A percentile compares a stretch with the other conserved stretches of the same genome.
These are phyloP conservation scores for Hyposoter didymator DNA, from an alignment of 2,888 invertebrate genomes.

Conservation along the genomic window DNA sequence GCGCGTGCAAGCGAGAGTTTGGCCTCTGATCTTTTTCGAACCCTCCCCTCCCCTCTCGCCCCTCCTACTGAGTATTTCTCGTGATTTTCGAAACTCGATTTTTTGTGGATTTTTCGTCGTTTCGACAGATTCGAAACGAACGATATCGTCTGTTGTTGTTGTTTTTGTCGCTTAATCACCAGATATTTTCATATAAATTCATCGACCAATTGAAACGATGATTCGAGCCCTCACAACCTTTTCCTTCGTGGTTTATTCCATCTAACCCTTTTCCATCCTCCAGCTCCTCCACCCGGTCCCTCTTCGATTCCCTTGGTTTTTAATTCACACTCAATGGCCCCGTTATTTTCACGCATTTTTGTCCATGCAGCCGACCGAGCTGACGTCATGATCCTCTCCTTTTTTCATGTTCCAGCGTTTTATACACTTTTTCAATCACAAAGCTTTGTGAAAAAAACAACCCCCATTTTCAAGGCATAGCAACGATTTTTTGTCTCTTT, in stretches of 20 bases:
- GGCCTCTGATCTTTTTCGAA: not conserved
- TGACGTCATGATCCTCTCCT: conserved; percentile 23
- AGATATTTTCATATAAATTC: not conserved
- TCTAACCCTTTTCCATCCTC: not conserved
- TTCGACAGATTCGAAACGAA: not conserved
- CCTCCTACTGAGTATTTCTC: not conserved
- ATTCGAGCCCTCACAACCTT: conserved; percentile 3
- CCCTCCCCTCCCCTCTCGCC: not conserved
- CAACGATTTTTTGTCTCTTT: not conserved
- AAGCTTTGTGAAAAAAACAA: conserved; percentile 43
- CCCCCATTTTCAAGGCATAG: conserved; percentile 53
- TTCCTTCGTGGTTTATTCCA: not conserved
- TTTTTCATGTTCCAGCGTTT: not conserved
- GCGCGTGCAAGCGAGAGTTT: conserved; percentile 20
- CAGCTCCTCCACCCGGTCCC: not conserved
- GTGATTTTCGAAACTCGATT: not conserved
- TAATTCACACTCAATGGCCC: conserved; percentile 22
- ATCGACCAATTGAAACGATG: not conserved
- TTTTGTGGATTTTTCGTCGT: not conserved
- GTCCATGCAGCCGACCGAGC: conserved; percentile 51
- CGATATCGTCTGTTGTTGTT: not conserved
- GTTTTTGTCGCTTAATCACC: not conserved
- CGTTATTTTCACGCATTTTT: conserved; percentile 38
- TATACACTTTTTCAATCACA: not conserved
- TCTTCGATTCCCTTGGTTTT: conserved; percentile 5